Evolutionary conservation across 2,113 vertebrate genomes (phyloP).

Genomic region (Mystacornis crossleyi): DNA sequence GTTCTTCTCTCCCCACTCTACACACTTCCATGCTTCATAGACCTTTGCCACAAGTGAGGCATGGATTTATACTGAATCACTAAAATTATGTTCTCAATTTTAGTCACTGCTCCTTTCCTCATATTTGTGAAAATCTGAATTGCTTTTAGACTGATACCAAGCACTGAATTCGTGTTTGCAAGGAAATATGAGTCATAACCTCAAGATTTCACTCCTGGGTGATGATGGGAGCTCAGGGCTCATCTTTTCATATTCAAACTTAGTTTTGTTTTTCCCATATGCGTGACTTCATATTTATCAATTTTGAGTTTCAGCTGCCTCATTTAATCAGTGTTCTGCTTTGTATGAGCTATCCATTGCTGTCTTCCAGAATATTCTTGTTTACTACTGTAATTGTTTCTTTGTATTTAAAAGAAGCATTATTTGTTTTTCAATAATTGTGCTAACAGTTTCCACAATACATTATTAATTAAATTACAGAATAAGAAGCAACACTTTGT

Average conservation of each 20-base stretch:
- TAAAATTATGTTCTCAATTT: neutral
- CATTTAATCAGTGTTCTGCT: neutral
- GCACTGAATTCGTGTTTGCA: neutral
- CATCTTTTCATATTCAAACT: slow-evolving; percentile 3
- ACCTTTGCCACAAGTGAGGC: neutral
- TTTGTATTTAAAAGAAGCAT: slow-evolving; percentile 12
- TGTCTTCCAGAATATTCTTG: slow-evolving; percentile 18
- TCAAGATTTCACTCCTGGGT: slow-evolving; percentile 33
- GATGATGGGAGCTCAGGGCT: neutral
- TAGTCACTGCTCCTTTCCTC: neutral
- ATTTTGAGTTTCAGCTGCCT: neutral
- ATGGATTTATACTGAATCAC: neutral
- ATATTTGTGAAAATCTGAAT: neutral
- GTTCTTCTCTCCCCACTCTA: neutral
- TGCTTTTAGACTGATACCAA: neutral
- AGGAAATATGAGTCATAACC: slow-evolving; percentile 40
- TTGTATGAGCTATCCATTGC: neutral
- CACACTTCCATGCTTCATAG: neutral
- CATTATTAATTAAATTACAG: slow-evolving; percentile 35
- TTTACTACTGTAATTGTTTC: neutral
- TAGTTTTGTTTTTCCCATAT: slow-evolving; percentile 28
- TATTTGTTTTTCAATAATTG: slow-evolving; percentile 18
- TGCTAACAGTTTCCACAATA: neutral
- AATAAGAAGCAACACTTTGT: neutral
- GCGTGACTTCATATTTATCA: slow-evolving; percentile 14